Evolutionary conservation across 2,113 vertebrate genomes (phyloP), one percentile per base, ranked within the genome.

Genomic region (Trachemys scripta): DNA sequence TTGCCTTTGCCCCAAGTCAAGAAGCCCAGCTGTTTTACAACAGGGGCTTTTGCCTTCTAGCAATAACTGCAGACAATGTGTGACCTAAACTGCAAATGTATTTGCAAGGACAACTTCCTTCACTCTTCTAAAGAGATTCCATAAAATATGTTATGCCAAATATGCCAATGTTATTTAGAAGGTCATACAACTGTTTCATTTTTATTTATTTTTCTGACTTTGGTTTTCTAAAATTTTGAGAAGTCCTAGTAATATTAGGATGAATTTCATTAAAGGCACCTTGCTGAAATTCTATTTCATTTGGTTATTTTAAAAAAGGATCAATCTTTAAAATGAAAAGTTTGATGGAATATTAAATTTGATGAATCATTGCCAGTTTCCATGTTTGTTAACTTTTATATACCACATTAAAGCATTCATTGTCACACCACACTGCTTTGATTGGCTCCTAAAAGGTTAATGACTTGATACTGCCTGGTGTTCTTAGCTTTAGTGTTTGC

Each of bases 361-460:
- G 98, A 98, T 98, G 97, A 98, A 98, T 98, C 98, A 97, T 93
- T 97, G 94, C 95, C 94, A 97, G 90, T 96, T 94, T 95, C 96
- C 87, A 90, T 96, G 95, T 97, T 97, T 97, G 92, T 95, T 97
- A 96, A 96, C 96, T 98, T 98, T 98, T 97, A 98, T 96, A 97
- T 96, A 95, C 95, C 97, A 96, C 97, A 97, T 98, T 98, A 98
- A 98, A 98, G 96, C 88, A 94, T 96, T 98, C 98, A 97, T 98
- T 98, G 96, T 98, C 98, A 98, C 97, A 98, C 97, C 95, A 85
- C 95, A 96, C 90, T 97, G 98, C 98, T 97, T 97, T 97, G 97
- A 97, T 97, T 96, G 96, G 98, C 96, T 97, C 95, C 98, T 98
- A 96, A 98, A 98, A 98, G 98, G 98, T 98, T 98, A 98, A 98